Conservation (phyloP, 2,888 invertebrate species). For the Gandaritis pyraliata region DNA sequence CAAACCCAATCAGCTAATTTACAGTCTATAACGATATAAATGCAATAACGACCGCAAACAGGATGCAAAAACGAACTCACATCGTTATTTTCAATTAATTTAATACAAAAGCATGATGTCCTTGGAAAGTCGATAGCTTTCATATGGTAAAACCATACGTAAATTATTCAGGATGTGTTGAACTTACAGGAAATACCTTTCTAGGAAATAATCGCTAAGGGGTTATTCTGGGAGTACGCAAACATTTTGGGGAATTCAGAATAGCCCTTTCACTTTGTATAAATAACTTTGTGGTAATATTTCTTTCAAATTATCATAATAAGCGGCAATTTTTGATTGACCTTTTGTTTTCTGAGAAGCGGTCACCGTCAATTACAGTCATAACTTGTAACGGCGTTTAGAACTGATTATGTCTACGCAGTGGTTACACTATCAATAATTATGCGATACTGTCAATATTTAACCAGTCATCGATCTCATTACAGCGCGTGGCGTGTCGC, state of each 20-base stretch:
- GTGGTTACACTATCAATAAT: no score
- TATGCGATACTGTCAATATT: no score
- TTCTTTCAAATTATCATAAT: conserved; percentile 1
- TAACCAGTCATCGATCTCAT: no score
- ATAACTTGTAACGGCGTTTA: not conserved
- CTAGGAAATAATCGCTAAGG: conserved; percentile 31
- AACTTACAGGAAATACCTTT: conserved; percentile 40
- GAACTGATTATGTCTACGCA: not conserved
- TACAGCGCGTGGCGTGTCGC: no score
- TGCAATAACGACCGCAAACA: conserved; percentile 42
- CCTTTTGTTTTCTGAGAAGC: not conserved
- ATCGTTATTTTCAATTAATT: conserved; percentile 38
- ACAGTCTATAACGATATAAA: conserved; percentile 32
- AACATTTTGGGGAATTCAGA: conserved; percentile 23
- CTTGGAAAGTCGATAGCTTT: conserved; percentile 41
- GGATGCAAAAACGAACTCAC: conserved; percentile 38
- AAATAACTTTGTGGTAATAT: not conserved
- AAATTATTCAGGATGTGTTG: conserved; percentile 34
- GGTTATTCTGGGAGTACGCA: conserved; percentile 17
- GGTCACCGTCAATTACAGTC: not conserved
- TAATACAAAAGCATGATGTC: conserved; percentile 33
- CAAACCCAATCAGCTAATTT: conserved; percentile 16
- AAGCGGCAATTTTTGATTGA: not conserved
- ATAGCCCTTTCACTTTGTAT: conserved; percentile 28
- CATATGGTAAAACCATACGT: conserved; percentile 36